Conservation (phyloP, 2,888 invertebrate genomes). For the Campopleginae sp. region DNA sequence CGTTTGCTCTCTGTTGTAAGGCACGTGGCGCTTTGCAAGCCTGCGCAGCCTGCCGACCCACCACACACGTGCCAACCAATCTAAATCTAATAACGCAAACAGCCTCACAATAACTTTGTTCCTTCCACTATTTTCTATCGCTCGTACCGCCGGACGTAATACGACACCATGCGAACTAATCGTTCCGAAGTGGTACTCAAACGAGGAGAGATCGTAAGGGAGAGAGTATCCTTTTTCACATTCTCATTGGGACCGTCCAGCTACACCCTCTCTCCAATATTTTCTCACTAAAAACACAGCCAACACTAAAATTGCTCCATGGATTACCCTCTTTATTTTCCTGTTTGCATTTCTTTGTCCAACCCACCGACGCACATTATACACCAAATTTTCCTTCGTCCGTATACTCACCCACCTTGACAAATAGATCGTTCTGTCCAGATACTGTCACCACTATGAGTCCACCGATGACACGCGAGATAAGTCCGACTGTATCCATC, state of each 20-base stretch:
- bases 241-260: constrained; percentile 69
- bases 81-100: constrained; percentile 84
- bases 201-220: constrained; percentile 13
- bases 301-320: not conserved
- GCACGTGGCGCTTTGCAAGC: constrained; percentile 64
- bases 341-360: constrained; percentile 14
- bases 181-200: constrained; percentile 80
- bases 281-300: constrained; percentile 46
- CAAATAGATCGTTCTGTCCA: constrained; percentile 54
- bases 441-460: constrained; percentile 56
- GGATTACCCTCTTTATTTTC: constrained; percentile 23
- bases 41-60: constrained; percentile 42
- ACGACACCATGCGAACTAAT: constrained; percentile 84
- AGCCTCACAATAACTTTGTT: constrained; percentile 79
- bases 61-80: constrained; percentile 80
- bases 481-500: constrained; percentile 57
- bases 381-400: constrained; percentile 49
- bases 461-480: constrained; percentile 33
- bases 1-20: constrained; percentile 41
- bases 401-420: constrained; percentile 33
- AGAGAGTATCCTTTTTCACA: constrained; percentile 78
- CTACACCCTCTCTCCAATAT: constrained; percentile 7
- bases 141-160: constrained; percentile 76
- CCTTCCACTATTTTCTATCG: constrained; percentile 67
- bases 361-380: constrained; percentile 37